These are phyloP conservation scores for Mixornis gularis DNA, from an alignment of 2,113 vertebrate species.

Conservation along the genomic window DNA sequence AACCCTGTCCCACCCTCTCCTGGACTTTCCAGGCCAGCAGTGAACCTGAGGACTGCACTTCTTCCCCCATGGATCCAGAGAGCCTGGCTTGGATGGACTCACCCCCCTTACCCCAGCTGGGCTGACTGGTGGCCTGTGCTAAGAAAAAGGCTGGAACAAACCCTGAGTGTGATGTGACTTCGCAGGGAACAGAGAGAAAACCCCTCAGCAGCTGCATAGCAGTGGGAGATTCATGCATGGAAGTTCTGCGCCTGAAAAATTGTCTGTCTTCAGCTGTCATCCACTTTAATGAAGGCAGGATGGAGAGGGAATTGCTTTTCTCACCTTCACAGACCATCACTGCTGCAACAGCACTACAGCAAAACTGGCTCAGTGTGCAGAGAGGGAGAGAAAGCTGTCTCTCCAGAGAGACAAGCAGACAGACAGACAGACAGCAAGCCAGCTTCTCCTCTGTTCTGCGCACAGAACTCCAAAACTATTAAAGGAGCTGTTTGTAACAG, in stretches of 20 bases:
- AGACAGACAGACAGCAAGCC: slow-evolving; percentile 23
- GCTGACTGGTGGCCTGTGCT: neutral
- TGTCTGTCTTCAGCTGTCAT: slow-evolving; percentile 23
- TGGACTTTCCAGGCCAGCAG: neutral
- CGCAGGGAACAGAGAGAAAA: neutral
- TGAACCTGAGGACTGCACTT: neutral
- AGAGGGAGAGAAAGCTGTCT: neutral
- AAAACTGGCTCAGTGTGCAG: neutral
- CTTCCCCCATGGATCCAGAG: neutral
- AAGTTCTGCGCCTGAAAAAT: neutral
- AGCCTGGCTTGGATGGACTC: neutral
- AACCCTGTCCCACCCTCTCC: neutral
- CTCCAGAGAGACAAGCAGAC: slow-evolving; percentile 15
- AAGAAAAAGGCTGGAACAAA: neutral
- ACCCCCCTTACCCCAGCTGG: neutral
- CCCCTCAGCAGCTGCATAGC: neutral
- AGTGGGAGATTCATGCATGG: neutral
- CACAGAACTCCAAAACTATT: neutral
- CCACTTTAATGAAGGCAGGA: neutral
- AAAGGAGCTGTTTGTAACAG: slow-evolving; percentile 30
- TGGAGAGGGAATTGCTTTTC: neutral
- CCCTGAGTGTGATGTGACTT: neutral
- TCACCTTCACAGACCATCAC: neutral
- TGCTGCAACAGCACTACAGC: neutral
- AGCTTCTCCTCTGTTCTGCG: slow-evolving; percentile 1